A percentile compares a stretch with the other conserved stretches of the same genome.
phyloP scores from a whole-genome alignment of 2,888 invertebrate species.

The Anthophora plumipes region DNA sequence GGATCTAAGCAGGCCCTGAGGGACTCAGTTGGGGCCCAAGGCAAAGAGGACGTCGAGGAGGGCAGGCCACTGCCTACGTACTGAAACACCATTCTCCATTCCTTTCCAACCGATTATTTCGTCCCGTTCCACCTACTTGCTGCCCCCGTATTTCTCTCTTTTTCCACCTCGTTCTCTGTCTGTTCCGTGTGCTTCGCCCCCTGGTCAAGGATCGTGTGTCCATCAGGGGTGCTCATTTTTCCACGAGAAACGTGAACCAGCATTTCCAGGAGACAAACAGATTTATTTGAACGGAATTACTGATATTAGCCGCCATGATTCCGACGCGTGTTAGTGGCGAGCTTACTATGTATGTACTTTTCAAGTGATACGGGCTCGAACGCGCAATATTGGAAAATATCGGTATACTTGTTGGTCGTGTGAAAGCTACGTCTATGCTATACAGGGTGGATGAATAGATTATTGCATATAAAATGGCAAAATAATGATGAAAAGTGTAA shows the following conservation, averaged over 20 bases:
- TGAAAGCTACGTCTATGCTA: neutral
- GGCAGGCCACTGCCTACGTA: conserved; percentile 40
- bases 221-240: conserved; percentile 71
- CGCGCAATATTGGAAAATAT: conserved; percentile 14
- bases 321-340: neutral
- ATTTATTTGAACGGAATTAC: neutral
- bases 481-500: too few relatives aligned
- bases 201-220: conserved; percentile 68
- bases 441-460: too few relatives aligned
- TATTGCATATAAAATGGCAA: too few relatives aligned
- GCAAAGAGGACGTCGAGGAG: conserved; percentile 57
- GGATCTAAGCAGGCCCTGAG: conserved; percentile 55
- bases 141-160: conserved; percentile 15
- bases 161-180: conserved; percentile 29
- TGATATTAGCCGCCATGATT: neutral
- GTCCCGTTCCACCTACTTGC: conserved; percentile 21
- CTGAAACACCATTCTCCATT: conserved; percentile 57
- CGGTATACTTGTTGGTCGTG: neutral
- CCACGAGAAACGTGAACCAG: neutral
- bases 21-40: conserved; percentile 52
- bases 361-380: conserved; percentile 7
- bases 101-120: conserved; percentile 55
- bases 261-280: neutral
- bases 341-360: neutral
- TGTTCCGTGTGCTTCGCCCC: conserved; percentile 38